Conservation (phyloP, 2,113 vertebrate species). For the Pandion haliaetus region DNA sequence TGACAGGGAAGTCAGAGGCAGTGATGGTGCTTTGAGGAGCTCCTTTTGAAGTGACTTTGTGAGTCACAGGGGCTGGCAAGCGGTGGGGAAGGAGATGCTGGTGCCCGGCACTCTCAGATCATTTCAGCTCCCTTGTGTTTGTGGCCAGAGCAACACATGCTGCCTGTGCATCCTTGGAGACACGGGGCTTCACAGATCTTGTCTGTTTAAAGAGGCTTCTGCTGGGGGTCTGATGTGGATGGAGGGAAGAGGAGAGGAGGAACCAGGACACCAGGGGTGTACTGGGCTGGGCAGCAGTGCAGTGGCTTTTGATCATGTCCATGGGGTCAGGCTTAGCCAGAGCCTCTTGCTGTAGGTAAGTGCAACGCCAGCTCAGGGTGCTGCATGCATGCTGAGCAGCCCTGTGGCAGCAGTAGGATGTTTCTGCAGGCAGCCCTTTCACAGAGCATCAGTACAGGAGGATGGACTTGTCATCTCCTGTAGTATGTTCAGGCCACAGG, state of each 20-base stretch:
- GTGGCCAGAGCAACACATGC: not conserved
- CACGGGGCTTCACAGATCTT: not conserved
- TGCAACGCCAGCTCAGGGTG: fast-evolving
- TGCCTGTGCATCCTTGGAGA: fast-evolving
- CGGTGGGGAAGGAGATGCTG: not conserved
- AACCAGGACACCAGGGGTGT: fast-evolving
- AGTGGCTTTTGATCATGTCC: not conserved
- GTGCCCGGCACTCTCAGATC: not conserved
- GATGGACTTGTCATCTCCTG: not conserved
- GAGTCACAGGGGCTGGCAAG: not conserved
- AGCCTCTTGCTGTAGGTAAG: not conserved
- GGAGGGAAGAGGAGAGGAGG: not conserved
- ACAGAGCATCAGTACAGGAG: not conserved
- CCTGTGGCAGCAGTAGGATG: not conserved
- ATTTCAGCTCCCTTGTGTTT: not conserved
- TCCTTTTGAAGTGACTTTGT: conserved; percentile 40
- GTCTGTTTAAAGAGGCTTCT: not conserved
- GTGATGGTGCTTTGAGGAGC: not conserved
- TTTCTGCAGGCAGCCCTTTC: not conserved
- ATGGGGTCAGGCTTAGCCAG: fast-evolving
- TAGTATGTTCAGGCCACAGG: not conserved
- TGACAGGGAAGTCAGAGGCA: not conserved
- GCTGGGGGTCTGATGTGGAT: not conserved
- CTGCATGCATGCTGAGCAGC: not conserved
- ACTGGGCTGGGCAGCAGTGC: not conserved